Evolutionary conservation across 2,888 invertebrate genomes (phyloP).

Genomic region (Lycia hirtaria): DNA sequence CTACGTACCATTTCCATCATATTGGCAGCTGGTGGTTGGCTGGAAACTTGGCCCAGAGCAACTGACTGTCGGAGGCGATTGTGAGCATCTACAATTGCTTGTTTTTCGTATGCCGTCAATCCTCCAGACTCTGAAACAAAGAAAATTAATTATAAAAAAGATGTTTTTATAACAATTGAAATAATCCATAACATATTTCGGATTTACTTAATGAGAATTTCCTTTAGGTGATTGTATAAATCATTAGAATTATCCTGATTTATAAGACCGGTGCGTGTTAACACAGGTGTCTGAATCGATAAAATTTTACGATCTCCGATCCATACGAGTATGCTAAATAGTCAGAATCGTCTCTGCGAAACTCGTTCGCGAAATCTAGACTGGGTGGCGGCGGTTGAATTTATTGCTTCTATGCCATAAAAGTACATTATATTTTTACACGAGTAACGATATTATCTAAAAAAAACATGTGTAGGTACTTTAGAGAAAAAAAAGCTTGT

Average conservation of each 20-base stretch:
- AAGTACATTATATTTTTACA: constrained; percentile 25
- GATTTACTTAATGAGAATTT: constrained; percentile 32
- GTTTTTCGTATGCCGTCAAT: constrained; percentile 89
- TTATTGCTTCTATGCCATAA: constrained; percentile 50
- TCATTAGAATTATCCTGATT: constrained; percentile 63
- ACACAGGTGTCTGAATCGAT: constrained; percentile 76
- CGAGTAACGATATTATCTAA: constrained; percentile 3
- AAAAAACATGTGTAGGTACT: constrained; percentile 16
- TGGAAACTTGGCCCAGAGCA: constrained; percentile 90
- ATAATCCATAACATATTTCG: constrained; percentile 40
- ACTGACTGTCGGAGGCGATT: constrained; percentile 92
- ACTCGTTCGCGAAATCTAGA: constrained; percentile 71
- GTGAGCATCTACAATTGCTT: constrained; percentile 91
- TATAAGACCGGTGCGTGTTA: constrained; percentile 68
- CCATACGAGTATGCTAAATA: constrained; percentile 75
- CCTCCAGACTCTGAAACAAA: constrained; percentile 86
- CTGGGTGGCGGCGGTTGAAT: constrained; percentile 74
- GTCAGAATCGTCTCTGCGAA: constrained; percentile 58
- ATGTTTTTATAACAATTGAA: neutral
- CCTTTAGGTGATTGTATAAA: constrained; percentile 57
- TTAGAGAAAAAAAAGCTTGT: constrained; percentile 18
- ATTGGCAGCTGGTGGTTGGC: constrained; percentile 92
- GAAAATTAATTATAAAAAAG: neutral
- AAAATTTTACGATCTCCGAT: constrained; percentile 78
- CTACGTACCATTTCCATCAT: constrained; percentile 93